These are phyloP conservation scores for Vireo altiloquus DNA, from an alignment of 2,113 vertebrate species.

Conservation along the genomic window DNA sequence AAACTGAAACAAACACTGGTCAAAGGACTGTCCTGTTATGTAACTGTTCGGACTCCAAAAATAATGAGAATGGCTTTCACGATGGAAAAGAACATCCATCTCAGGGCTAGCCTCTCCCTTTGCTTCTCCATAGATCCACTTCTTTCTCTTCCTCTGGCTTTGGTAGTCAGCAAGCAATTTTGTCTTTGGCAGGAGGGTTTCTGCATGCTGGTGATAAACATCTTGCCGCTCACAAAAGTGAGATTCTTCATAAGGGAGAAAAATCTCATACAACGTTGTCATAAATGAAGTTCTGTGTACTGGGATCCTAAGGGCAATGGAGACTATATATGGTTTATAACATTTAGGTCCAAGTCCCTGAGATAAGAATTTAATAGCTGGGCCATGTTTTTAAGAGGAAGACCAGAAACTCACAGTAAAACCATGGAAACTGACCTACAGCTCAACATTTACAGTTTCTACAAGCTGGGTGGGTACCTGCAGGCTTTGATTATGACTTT, in stretches of 20 bases:
- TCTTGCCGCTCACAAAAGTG: background rate
- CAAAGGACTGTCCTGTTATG: constrained; percentile 30
- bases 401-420: background rate
- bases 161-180: background rate
- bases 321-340: background rate
- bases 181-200: background rate
- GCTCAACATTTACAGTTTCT: background rate
- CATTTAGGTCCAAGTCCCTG: background rate
- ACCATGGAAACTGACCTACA: constrained; percentile 1
- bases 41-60: constrained; percentile 26
- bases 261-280: background rate
- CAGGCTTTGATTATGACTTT: background rate
- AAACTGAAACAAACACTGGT: constrained; percentile 31
- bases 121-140: background rate
- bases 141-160: background rate
- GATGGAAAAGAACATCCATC: background rate
- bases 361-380: background rate
- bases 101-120: background rate
- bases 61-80: background rate
- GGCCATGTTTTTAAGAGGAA: background rate
- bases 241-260: background rate
- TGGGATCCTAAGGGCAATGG: background rate
- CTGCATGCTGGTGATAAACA: background rate
- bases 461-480: background rate
- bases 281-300: background rate